Evolutionary conservation across 30 jellyfish, hydroid and myxozoan genomes (phyloP).

Genomic region (Cassiopea xamachana): DNA sequence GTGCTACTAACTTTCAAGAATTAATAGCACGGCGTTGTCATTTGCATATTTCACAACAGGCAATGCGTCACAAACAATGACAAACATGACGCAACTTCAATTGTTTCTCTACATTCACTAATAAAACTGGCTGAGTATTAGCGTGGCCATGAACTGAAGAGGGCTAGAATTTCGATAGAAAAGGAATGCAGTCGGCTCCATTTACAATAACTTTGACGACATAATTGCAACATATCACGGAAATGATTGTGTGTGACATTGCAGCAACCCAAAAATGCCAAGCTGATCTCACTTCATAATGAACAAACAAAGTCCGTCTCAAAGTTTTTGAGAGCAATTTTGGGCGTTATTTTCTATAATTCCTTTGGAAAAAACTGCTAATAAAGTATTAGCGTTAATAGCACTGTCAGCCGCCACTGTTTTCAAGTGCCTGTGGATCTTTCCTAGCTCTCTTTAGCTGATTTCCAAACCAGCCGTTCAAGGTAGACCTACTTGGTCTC

Average conservation of each 20-base stretch:
- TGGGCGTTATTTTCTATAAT: no score
- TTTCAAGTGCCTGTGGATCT: slow-evolving; percentile 20
- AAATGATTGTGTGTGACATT: not conserved
- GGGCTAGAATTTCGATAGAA: no score
- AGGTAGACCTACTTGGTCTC: slow-evolving; percentile 37
- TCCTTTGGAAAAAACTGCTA: not conserved
- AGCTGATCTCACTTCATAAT: no score
- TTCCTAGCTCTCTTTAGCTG: not conserved
- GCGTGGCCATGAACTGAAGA: no score
- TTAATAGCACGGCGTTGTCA: not conserved
- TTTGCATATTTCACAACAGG: slow-evolving; percentile 12
- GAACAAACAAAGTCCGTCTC: no score
- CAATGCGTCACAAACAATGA: not conserved
- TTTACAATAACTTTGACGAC: not conserved
- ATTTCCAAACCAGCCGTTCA: slow-evolving; percentile 26
- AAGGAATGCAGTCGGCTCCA: no score
- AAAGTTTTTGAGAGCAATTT: no score
- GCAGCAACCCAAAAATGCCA: not conserved
- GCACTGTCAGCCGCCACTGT: no score
- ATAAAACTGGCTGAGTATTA: no score
- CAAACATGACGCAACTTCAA: not conserved
- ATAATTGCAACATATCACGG: not conserved
- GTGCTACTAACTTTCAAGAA: no score
- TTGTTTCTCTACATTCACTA: no score
- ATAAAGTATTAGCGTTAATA: not conserved